Evolutionary conservation across 2,888 invertebrate genomes (phyloP), one percentile per base, ranked within the genome.

Genomic region (Brachypalpus laphriformis): DNA sequence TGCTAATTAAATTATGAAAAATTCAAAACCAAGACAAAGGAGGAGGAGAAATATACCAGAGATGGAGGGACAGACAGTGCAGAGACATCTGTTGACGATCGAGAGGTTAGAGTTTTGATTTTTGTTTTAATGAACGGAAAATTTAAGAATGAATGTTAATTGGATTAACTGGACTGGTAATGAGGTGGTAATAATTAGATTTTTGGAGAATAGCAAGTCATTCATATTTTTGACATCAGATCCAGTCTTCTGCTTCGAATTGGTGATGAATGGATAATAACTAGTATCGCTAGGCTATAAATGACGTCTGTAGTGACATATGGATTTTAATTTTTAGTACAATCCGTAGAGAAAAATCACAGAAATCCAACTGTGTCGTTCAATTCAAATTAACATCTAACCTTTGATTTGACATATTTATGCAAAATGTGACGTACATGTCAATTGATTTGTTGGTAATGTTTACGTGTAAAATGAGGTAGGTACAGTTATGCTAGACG

Each of bases 71-170:
- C 11, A 14, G 8, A n/a, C 20, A 42, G 5, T 18, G 20, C 68
- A 77, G 61, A 61, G 68, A 59, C 76, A 77, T 77, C 68, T 77
- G 76, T 77, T 77, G 76, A 61, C 42, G 45, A 68, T 61, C 49
- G 22, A 37, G 57, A n/a, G 28, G n/a, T 18, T 40, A 14, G 16
- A 8, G 18, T 16, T n/a, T 57, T 20, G 18, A 0, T 18, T 31
- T 3, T 47, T 45, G 9, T 18, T 34, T 40, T 8, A 18, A 34
- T 56, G 63, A 65, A 47, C 9, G 75, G 57, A 49, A 76, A 76
- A 25, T 76, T 76, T 28, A 9, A 59, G 51, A 77, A 70, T 18
- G n/a, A 18, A 61, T 63, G 77, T 45, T 78, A 78, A 70, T 71
- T 71, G 31, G 61, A 77, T 77, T 77, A 70, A 70, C 45, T 70